Evolutionary conservation across 2,888 invertebrate genomes (phyloP).

Genomic region (Apoda limacodes): DNA sequence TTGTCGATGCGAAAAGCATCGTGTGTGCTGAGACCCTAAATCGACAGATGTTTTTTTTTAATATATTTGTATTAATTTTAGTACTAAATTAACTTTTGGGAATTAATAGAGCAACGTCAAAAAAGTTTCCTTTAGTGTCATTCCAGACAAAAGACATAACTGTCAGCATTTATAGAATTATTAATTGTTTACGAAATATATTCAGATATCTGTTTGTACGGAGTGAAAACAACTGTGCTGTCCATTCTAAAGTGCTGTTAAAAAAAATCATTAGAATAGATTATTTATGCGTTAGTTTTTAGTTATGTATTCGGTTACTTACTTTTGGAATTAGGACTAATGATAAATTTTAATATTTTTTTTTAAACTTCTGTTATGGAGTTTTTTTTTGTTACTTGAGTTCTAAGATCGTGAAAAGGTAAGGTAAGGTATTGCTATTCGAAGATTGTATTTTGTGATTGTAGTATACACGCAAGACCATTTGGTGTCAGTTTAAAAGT

Average conservation of each 20-base stretch:
- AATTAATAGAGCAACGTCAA: slow-evolving; percentile 34
- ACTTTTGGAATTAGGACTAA: slow-evolving; percentile 25
- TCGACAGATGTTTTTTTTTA: too few species aligned
- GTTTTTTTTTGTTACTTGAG: slow-evolving; percentile 18
- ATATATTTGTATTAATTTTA: slow-evolving; percentile 31
- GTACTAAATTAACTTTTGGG: slow-evolving; percentile 23
- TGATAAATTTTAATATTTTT: not conserved
- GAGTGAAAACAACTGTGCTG: slow-evolving; percentile 34
- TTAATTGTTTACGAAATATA: slow-evolving; percentile 35
- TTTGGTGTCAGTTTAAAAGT: slow-evolving; percentile 42
- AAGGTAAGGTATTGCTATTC: slow-evolving; percentile 19
- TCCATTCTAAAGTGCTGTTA: slow-evolving; percentile 39
- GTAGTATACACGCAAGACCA: slow-evolving; percentile 27
- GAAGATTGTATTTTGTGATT: slow-evolving; percentile 36
- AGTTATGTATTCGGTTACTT: slow-evolving; percentile 43
- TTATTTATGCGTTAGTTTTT: slow-evolving; percentile 37
- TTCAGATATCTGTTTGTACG: slow-evolving; percentile 33
- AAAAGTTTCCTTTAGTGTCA: slow-evolving; percentile 51
- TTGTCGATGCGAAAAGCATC: too few species aligned
- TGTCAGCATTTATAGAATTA: slow-evolving; percentile 68
- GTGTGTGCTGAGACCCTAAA: too few species aligned
- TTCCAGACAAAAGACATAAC: slow-evolving; percentile 68
- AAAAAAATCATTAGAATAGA: slow-evolving; percentile 43
- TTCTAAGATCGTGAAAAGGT: not conserved
- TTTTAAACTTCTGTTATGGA: slow-evolving; percentile 32